Evolutionary conservation across 2,888 invertebrate genomes (phyloP).

Genomic region (Sclerodermus sp.): DNA sequence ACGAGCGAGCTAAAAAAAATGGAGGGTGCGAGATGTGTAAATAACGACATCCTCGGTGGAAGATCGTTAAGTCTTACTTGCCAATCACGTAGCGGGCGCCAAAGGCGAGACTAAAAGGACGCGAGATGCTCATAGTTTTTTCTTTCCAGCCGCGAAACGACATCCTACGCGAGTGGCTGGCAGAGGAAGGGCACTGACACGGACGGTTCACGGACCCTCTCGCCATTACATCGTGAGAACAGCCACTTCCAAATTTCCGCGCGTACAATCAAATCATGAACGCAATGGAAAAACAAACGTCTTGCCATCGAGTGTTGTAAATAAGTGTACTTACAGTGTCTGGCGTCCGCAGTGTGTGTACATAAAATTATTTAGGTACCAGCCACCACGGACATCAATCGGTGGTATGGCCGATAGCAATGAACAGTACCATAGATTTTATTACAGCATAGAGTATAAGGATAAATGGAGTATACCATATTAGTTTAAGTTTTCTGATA

Average conservation of each 20-base stretch:
- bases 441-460: slow-evolving; percentile 17
- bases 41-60: no score
- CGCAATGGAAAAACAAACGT: slow-evolving; percentile 21
- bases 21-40: no score
- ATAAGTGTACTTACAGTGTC: slow-evolving; percentile 59
- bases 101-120: not conserved
- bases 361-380: slow-evolving; percentile 32
- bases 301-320: slow-evolving; percentile 56
- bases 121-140: not conserved
- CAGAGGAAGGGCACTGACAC: slow-evolving; percentile 37
- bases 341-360: slow-evolving; percentile 55
- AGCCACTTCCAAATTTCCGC: no score
- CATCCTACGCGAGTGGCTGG: slow-evolving; percentile 49
- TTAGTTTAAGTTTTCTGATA: no score
- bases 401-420: no score
- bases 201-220: slow-evolving; percentile 7
- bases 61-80: no score
- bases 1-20: no score
- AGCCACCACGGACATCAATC: no score
- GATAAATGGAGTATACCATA: slow-evolving; percentile 9
- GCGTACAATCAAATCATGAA: no score
- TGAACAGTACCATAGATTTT: not conserved
- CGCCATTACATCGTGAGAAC: no score
- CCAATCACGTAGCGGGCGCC: no score
- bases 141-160: slow-evolving; percentile 47